Evolutionary conservation across 2,888 invertebrate species (phyloP).

Genomic region (Mimas tiliae): DNA sequence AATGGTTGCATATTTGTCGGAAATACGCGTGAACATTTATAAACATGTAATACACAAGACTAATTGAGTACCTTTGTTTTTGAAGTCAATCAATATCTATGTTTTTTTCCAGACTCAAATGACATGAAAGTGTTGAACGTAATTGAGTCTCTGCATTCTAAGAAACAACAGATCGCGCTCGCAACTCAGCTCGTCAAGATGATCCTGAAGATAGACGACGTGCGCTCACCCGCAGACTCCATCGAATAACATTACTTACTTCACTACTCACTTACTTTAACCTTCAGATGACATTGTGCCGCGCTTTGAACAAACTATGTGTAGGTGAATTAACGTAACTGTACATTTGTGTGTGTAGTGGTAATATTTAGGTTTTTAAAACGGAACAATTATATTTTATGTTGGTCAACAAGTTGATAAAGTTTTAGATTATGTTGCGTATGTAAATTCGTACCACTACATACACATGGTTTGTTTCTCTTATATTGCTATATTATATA

Average conservation of each 20-base stretch:
- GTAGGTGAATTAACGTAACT: background rate
- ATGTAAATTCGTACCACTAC: background rate
- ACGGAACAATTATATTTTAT: background rate
- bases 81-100: no score
- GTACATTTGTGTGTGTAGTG: background rate
- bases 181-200: constrained; percentile 99
- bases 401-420: background rate
- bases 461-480: background rate
- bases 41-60: no score
- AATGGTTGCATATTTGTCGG: no score
- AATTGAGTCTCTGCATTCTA: constrained; percentile 97
- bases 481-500: background rate
- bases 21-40: no score
- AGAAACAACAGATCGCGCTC: constrained; percentile 98
- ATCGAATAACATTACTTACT: constrained; percentile 53
- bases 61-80: no score
- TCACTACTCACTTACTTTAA: constrained; percentile 5
- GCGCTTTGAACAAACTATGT: constrained; percentile 8
- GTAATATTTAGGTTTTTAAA: background rate
- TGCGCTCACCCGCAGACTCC: constrained; percentile 86
- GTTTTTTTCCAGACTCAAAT: constrained; percentile 60
- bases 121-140: constrained; percentile 98
- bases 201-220: constrained; percentile 99
- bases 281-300: constrained; percentile 8
- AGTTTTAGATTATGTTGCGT: background rate